phyloP scores from a whole-genome alignment of 1,140 invertebrate species.

The Gerris buenoi region DNA sequence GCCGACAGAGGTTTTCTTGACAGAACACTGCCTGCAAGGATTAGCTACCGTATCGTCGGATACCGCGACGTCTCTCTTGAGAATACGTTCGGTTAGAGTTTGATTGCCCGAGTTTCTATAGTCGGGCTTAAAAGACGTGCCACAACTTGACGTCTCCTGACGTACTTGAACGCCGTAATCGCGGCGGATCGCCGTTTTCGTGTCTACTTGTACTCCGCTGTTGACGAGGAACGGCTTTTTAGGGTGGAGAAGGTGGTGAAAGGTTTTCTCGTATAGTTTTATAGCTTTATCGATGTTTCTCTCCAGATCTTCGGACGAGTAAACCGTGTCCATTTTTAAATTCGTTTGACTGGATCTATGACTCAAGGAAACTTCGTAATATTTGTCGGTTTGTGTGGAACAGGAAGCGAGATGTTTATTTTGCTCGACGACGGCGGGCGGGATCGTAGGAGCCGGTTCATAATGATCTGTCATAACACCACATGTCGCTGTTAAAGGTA shows the following conservation, averaged over 20 bases:
- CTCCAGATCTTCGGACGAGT: constrained; percentile 13
- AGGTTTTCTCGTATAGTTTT: constrained; percentile 15
- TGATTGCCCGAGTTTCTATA: constrained; percentile 28
- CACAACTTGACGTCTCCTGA: constrained; percentile 23
- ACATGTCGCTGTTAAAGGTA: neutral
- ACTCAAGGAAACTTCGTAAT: neutral
- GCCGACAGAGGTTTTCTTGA: constrained; percentile 30
- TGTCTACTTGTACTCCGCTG: neutral
- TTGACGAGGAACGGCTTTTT: neutral
- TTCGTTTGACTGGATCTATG: constrained; percentile 6
- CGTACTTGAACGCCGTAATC: constrained; percentile 2
- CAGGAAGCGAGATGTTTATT: neutral
- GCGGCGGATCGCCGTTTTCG: neutral
- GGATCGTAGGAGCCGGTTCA: neutral
- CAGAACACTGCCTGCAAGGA: constrained; percentile 36
- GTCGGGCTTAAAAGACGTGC: constrained; percentile 30
- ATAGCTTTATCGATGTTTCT: constrained; percentile 16
- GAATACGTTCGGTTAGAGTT: constrained; percentile 25
- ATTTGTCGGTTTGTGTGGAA: neutral
- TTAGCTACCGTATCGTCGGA: constrained; percentile 33
- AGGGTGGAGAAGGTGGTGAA: neutral
- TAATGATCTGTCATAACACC: neutral
- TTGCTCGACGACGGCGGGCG: neutral
- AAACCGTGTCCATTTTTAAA: constrained; percentile 8
- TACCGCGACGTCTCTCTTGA: constrained; percentile 30